These are phyloP conservation scores for Catostomus latipinnis DNA, from an alignment of 2,797 vertebrate species.

Conservation along the genomic window DNA sequence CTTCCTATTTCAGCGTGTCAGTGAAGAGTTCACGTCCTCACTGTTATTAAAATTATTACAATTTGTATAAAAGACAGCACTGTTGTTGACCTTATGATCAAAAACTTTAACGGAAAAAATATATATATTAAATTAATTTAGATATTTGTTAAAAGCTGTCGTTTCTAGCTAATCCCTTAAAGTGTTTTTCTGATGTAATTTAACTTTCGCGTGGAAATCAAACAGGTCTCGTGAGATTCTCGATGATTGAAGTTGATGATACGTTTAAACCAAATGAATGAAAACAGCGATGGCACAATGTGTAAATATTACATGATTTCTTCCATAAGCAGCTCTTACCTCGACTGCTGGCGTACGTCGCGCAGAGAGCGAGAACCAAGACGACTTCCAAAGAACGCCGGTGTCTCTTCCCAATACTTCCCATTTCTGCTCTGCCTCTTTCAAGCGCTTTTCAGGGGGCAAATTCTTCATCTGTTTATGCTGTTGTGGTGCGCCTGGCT, in stretches of 20 bases:
- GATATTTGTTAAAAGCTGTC: neutral
- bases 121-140: neutral
- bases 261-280: neutral
- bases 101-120: neutral
- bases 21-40: neutral
- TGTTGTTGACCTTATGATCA: neutral
- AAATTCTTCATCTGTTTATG: neutral
- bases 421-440: slow-evolving; percentile 35
- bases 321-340: slow-evolving; percentile 43
- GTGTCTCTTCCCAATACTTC: slow-evolving; percentile 24
- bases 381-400: slow-evolving; percentile 42
- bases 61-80: too few relatives aligned
- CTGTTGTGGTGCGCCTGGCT: neutral
- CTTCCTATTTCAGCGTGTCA: neutral
- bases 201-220: neutral
- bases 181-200: neutral
- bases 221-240: slow-evolving; percentile 15
- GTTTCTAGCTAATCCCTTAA: too few relatives aligned
- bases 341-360: slow-evolving; percentile 32
- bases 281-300: too few relatives aligned
- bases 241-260: neutral
- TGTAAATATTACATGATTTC: neutral
- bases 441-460: neutral
- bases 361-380: slow-evolving; percentile 47
- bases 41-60: too few relatives aligned